Evolutionary conservation across 2,113 vertebrate genomes (phyloP).

Genomic region (Aepyceros melampus): DNA sequence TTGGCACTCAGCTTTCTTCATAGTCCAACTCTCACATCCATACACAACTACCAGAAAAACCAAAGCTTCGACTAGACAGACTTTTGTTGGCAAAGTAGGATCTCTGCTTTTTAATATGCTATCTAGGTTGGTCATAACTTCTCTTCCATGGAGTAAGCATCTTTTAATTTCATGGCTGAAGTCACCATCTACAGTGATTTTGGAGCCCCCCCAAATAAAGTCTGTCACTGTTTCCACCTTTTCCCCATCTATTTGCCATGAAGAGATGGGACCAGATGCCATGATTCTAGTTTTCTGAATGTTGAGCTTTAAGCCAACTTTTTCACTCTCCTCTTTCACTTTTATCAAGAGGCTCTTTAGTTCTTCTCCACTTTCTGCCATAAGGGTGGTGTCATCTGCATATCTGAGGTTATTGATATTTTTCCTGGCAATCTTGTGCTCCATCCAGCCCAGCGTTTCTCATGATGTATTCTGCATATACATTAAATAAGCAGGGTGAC

Average conservation of each 20-base stretch:
- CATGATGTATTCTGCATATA: not conserved
- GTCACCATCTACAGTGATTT: not conserved
- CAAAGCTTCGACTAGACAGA: not conserved
- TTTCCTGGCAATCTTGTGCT: not conserved
- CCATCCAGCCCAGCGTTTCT: not conserved
- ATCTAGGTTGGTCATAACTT: not conserved
- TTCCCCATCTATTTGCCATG: not conserved
- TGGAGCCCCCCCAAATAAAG: not conserved
- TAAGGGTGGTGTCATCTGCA: not conserved
- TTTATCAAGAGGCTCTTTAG: not conserved
- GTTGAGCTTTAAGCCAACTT: not conserved
- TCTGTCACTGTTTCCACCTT: not conserved
- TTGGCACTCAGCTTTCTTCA: accelerated
- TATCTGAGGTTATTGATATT: not conserved
- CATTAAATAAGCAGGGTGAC: not conserved
- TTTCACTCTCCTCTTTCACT: not conserved
- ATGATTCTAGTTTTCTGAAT: not conserved
- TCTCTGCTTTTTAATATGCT: not conserved
- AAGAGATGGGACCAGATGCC: not conserved
- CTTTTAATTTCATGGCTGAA: not conserved
- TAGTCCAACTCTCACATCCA: not conserved
- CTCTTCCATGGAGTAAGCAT: not conserved
- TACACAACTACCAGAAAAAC: not conserved
- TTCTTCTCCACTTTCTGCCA: not conserved
- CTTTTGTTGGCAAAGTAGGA: not conserved